Evolutionary conservation across 2,113 vertebrate genomes (phyloP).

Genomic region (Myotis davidii): DNA sequence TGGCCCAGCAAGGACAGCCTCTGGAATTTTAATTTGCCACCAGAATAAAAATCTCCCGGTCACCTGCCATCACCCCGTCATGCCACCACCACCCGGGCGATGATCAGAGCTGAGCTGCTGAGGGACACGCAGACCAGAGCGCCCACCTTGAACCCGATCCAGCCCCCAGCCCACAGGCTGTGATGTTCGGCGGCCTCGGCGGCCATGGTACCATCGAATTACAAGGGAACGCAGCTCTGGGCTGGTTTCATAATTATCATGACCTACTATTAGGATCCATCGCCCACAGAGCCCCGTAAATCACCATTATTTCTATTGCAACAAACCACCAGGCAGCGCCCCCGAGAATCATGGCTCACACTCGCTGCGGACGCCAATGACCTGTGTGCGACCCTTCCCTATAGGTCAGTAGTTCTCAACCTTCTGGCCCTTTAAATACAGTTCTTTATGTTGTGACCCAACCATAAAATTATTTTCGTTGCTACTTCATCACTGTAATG

Average conservation of each 20-base stretch:
- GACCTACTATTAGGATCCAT: conserved; percentile 87
- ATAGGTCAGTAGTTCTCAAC: too few relatives aligned
- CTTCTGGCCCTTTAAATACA: too few relatives aligned
- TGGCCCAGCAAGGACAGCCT: not conserved
- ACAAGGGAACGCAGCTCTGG: conserved; percentile 75
- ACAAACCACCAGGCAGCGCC: conserved; percentile 83
- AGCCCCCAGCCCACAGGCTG: conserved; percentile 76
- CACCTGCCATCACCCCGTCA: conserved; percentile 67
- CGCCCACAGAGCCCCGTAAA: conserved; percentile 83
- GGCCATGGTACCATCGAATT: conserved; percentile 81
- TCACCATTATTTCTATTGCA: conserved; percentile 85
- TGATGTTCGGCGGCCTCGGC: conserved; percentile 62
- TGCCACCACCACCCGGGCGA: conserved; percentile 67
- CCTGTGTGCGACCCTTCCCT: conserved; percentile 68
- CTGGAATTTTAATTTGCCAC: conserved; percentile 42
- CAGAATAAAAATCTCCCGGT: conserved; percentile 69
- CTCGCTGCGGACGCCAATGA: conserved; percentile 82
- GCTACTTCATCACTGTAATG: too few relatives aligned
- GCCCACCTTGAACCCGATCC: conserved; percentile 66
- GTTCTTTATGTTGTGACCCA: too few relatives aligned
- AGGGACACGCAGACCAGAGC: conserved; percentile 52
- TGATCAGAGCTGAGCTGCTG: conserved; percentile 71
- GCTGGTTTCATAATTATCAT: conserved; percentile 85
- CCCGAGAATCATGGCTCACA: conserved; percentile 82
- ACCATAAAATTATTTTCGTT: too few relatives aligned